Evolutionary conservation across 2,888 invertebrate species (phyloP).

Genomic region (Empis stercorea): DNA sequence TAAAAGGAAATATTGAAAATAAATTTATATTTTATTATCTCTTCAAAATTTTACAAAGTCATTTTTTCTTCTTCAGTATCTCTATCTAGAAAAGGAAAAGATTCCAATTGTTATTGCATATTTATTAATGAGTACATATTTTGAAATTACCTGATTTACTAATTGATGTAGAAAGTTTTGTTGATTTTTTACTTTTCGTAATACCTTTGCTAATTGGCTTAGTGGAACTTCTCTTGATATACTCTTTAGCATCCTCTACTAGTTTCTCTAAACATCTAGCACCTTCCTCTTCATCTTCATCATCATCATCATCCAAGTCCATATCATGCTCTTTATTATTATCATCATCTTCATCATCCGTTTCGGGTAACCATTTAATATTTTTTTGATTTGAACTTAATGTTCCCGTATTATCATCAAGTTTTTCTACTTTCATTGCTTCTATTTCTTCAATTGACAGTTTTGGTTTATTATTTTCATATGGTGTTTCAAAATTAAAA

Average conservation of each 20-base stretch:
- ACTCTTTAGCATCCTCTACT: conserved; percentile 12
- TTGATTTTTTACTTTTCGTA: conserved; percentile 8
- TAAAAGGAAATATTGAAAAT: no score
- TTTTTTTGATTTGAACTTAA: conserved; percentile 8
- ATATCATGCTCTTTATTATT: conserved; percentile 9
- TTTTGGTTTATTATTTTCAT: background rate
- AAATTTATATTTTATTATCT: no score
- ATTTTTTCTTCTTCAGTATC: conserved; percentile 23
- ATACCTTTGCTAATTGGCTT: conserved; percentile 4
- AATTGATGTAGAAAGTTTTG: no score
- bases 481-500: conserved; percentile 18
- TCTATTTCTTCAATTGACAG: conserved; percentile 8
- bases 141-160: no score
- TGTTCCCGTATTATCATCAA: conserved; percentile 2
- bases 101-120: no score
- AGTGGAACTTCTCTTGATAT: background rate
- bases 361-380: conserved; percentile 18
- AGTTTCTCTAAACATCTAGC: conserved; percentile 11
- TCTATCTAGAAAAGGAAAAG: conserved; percentile 11
- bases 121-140: background rate
- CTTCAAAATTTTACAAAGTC: conserved; percentile 10
- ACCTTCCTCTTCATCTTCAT: conserved; percentile 1
- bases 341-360: conserved; percentile 15
- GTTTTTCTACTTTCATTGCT: conserved; percentile 4
- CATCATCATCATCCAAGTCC: conserved; percentile 13